These are phyloP conservation scores for Cataglyphis hispanica DNA, from an alignment of 1,140 invertebrate species.

Conservation along the genomic window DNA sequence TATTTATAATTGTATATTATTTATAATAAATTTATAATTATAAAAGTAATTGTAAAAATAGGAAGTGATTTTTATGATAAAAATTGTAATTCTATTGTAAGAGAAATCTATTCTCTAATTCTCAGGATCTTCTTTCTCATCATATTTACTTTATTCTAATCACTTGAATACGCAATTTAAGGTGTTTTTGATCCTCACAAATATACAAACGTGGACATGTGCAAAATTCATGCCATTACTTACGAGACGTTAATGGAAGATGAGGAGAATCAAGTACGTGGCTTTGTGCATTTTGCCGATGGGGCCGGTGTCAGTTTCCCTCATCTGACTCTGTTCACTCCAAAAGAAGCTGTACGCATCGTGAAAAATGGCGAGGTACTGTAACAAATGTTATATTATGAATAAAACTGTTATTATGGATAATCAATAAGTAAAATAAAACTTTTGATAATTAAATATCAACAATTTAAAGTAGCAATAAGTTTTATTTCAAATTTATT, in stretches of 20 bases:
- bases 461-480: background rate
- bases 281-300: slow-evolving; percentile 91
- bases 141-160: slow-evolving; percentile 16
- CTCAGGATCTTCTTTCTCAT: slow-evolving; percentile 1
- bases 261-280: slow-evolving; percentile 92
- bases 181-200: slow-evolving; percentile 93
- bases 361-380: slow-evolving; percentile 92
- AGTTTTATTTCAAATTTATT: background rate
- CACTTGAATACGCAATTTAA: slow-evolving; percentile 75
- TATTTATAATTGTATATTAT: too few species aligned
- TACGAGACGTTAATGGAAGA: slow-evolving; percentile 94
- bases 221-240: slow-evolving; percentile 91
- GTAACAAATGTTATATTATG: background rate
- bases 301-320: slow-evolving; percentile 91
- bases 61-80: background rate
- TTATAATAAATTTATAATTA: too few species aligned
- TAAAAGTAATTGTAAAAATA: too few species aligned
- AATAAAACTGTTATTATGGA: too few species aligned
- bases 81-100: background rate
- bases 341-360: slow-evolving; percentile 91
- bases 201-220: slow-evolving; percentile 93
- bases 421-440: background rate
- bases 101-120: background rate
- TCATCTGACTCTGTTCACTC: slow-evolving; percentile 92
- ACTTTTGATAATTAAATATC: background rate